Evolutionary conservation across 2,113 vertebrate species (phyloP).

Genomic region (Pseudorectes ferrugineus): DNA sequence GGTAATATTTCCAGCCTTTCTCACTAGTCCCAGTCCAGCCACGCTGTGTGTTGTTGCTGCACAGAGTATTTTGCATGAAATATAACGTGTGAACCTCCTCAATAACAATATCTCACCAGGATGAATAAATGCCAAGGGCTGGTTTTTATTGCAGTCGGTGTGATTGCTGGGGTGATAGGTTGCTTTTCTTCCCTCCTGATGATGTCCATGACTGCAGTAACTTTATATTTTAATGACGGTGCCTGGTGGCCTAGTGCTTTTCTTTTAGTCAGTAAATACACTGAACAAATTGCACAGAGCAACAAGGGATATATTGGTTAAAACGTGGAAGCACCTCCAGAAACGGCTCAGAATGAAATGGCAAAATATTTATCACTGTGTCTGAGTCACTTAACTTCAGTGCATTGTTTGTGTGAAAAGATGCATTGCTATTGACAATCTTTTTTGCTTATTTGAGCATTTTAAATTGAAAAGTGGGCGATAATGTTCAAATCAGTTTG

Average conservation of each 20-base stretch:
- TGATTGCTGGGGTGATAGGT: neutral
- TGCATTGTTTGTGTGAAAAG: neutral
- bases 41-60: neutral
- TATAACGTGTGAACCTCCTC: neutral
- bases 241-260: neutral
- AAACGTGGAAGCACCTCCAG: neutral
- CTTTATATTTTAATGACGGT: neutral
- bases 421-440: neutral
- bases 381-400: neutral
- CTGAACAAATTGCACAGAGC: neutral
- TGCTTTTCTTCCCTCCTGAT: neutral
- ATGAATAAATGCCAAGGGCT: neutral
- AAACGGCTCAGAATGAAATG: neutral
- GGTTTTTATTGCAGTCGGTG: neutral
- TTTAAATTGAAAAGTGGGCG: neutral
- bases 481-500: neutral
- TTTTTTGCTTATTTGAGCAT: neutral
- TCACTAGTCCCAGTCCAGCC: neutral
- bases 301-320: neutral
- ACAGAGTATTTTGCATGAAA: neutral
- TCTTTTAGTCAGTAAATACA: neutral
- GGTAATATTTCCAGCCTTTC: neutral
- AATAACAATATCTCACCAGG: neutral
- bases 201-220: neutral
- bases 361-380: neutral